A percentile compares a stretch with the other conserved stretches of the same genome.
Conservation (phyloP, 2,888 invertebrate genomes). For the Sicus ferrugineus region DNA sequence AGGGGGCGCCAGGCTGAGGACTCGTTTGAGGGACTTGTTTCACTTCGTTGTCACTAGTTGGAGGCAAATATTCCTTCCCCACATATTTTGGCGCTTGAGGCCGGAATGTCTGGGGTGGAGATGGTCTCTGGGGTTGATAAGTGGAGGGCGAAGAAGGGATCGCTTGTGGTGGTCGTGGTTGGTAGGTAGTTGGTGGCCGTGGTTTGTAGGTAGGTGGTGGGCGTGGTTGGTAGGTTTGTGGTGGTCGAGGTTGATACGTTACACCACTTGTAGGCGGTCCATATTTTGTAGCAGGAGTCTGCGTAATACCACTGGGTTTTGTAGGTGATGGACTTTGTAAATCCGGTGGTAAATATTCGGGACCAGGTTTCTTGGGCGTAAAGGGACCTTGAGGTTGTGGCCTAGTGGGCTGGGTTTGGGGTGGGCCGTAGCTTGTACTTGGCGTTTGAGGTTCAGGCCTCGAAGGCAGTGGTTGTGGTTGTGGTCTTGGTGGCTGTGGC, state of each 20-base stretch:
- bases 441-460: slow-evolving; percentile 39
- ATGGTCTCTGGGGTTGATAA: slow-evolving; percentile 36
- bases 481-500: slow-evolving; percentile 38
- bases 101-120: slow-evolving; percentile 25
- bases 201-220: slow-evolving; percentile 31
- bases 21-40: slow-evolving; percentile 27
- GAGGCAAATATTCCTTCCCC: slow-evolving; percentile 45
- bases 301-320: slow-evolving; percentile 35
- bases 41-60: slow-evolving; percentile 43
- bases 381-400: slow-evolving; percentile 28
- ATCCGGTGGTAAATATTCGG: slow-evolving; percentile 33
- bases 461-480: slow-evolving; percentile 36
- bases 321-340: slow-evolving; percentile 43
- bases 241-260: slow-evolving; percentile 3
- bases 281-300: slow-evolving; percentile 4
- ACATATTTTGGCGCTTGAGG: slow-evolving; percentile 23
- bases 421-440: slow-evolving; percentile 18
- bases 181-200: slow-evolving; percentile 35
- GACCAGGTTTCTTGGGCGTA: slow-evolving; percentile 13
- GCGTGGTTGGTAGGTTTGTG: slow-evolving; percentile 33
- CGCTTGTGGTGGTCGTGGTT: slow-evolving; percentile 30
- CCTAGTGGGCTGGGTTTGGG: slow-evolving; percentile 22
- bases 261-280: slow-evolving; percentile 8
- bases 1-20: too few relatives aligned
- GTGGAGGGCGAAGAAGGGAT: slow-evolving; percentile 31